phyloP scores from a whole-genome alignment of 2,797 vertebrate genomes.

The Graptemys geographica region DNA sequence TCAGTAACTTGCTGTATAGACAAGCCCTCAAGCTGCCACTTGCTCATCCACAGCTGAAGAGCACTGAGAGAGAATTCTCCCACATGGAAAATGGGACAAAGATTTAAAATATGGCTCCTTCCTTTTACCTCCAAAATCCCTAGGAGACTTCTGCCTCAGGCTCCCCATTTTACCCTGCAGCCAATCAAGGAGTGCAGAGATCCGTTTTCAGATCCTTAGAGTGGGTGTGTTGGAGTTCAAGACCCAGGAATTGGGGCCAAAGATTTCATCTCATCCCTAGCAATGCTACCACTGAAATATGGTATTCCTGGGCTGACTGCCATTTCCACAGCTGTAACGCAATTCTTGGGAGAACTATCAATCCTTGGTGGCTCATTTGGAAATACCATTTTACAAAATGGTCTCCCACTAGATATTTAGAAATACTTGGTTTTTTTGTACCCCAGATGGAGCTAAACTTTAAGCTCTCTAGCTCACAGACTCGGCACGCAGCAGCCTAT shows the following conservation, averaged over 20 bases:
- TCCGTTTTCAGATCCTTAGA: neutral
- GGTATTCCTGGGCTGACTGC: neutral
- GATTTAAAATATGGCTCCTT: neutral
- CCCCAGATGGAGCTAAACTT: neutral
- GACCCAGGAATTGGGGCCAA: neutral
- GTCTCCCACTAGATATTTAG: neutral
- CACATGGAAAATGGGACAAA: neutral
- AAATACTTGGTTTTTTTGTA: neutral
- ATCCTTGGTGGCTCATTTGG: neutral
- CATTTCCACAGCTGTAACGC: neutral
- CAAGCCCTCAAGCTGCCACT: neutral
- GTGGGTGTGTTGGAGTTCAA: neutral
- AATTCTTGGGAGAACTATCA: neutral
- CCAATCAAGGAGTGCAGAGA: neutral
- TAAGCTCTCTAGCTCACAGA: neutral
- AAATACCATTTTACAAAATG: neutral
- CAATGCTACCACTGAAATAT: neutral
- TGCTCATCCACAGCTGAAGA: too few species aligned
- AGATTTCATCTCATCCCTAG: neutral
- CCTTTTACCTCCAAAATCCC: neutral
- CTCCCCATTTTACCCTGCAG: neutral
- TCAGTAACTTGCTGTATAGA: neutral
- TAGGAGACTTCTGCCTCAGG: neutral
- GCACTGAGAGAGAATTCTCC: neutral
- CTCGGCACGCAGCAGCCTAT: neutral